A percentile compares a stretch with the other conserved stretches of the same genome.
These are phyloP conservation scores for Turritopsis rubra DNA, from an alignment of 30 jellyfish, hydroid and myxozoan species.

Conservation along the genomic window DNA sequence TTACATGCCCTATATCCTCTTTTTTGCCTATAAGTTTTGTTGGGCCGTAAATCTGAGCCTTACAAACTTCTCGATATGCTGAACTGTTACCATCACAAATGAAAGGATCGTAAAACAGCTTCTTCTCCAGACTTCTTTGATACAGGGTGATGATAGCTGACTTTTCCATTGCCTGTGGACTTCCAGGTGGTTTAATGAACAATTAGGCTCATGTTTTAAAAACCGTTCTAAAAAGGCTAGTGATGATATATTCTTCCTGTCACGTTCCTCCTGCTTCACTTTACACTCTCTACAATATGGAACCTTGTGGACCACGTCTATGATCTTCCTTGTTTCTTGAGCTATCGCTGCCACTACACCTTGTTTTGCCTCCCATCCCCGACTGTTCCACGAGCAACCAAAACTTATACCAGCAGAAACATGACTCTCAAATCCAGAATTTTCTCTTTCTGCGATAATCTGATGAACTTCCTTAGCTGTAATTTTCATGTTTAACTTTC, in stretches of 20 bases:
- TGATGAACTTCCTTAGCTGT: not conserved
- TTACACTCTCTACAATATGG: not conserved
- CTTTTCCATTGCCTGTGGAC: constrained; percentile 33
- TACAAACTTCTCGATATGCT: constrained; percentile 4
- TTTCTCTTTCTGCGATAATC: not conserved
- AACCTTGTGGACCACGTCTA: not conserved
- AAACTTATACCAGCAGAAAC: constrained; percentile 14
- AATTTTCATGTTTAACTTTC: not conserved
- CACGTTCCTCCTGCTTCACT: not conserved
- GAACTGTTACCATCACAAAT: constrained; percentile 35
- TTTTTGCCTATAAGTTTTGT: not conserved
- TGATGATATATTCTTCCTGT: not conserved
- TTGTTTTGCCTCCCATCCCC: constrained; percentile 17
- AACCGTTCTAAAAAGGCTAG: constrained; percentile 25
- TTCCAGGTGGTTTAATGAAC: constrained; percentile 21
- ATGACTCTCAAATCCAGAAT: not conserved
- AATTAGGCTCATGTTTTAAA: constrained; percentile 3
- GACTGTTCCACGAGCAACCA: constrained; percentile 18
- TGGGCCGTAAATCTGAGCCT: too few relatives aligned
- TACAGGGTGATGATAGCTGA: constrained; percentile 6
- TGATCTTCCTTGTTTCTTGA: constrained; percentile 1
- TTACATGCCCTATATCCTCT: constrained; percentile 11
- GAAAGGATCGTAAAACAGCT: constrained; percentile 20
- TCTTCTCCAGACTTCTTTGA: not conserved
- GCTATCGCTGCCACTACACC: constrained; percentile 23